These are phyloP conservation scores for Sylvietta virens DNA, from an alignment of 2,113 vertebrate genomes.

Conservation along the genomic window DNA sequence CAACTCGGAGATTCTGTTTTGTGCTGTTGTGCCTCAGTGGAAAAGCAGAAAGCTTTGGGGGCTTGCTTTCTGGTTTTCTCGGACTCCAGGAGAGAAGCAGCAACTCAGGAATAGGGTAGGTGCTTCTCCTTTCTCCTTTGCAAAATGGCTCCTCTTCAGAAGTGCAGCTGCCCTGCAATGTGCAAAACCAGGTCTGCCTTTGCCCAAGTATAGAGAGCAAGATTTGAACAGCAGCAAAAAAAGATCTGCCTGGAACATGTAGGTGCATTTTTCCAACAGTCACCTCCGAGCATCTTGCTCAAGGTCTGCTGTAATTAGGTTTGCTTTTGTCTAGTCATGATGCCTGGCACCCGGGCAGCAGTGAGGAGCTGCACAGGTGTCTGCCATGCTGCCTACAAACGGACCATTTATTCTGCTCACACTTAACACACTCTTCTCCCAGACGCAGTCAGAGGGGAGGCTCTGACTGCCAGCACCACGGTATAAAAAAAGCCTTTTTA, in stretches of 20 bases:
- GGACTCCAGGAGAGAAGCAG: neutral
- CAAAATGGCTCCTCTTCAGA: neutral
- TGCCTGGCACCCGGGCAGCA: neutral
- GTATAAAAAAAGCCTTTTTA: neutral
- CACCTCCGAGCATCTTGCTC: neutral
- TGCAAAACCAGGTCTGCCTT: neutral
- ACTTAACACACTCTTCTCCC: neutral
- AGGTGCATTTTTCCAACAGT: neutral
- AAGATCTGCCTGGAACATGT: neutral
- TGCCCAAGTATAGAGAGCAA: neutral
- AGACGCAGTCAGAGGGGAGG: neutral
- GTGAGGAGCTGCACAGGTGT: neutral
- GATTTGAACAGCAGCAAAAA: neutral
- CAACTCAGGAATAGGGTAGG: neutral
- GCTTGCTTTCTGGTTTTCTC: neutral
- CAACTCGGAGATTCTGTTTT: neutral
- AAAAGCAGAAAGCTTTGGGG: neutral
- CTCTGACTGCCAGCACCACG: neutral
- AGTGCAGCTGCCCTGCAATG: neutral
- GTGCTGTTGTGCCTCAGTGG: neutral
- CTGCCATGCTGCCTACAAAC: neutral
- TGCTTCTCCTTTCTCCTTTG: neutral
- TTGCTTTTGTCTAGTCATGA: neutral
- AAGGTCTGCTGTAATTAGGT: neutral
- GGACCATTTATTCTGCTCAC: slow-evolving; percentile 26